phyloP scores from a whole-genome alignment of 92 coral and sea anemone species.

The Phenganax marumi region DNA sequence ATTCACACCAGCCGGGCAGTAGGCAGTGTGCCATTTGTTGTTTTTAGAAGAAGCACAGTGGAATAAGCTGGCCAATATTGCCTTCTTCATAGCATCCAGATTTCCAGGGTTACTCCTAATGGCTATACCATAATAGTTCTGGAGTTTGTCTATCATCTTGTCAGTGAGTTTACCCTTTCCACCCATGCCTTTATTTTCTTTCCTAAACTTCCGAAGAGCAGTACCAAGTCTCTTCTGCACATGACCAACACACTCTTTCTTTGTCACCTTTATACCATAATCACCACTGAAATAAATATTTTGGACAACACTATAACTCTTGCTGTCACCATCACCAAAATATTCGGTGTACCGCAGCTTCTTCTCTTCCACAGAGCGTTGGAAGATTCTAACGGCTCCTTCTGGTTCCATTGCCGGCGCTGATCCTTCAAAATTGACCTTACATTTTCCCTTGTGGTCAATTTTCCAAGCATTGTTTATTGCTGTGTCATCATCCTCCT shows the following conservation, averaged over 20 bases:
- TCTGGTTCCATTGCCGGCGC: slow-evolving; percentile 60
- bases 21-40: neutral
- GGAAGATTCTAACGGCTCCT: slow-evolving; percentile 48
- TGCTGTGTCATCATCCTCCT: slow-evolving; percentile 20
- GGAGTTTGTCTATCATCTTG: too few species aligned
- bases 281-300: neutral
- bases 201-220: neutral
- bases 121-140: neutral
- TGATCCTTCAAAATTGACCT: slow-evolving; percentile 54
- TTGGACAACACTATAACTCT: slow-evolving; percentile 37
- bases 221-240: neutral
- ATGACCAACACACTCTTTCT: too few species aligned
- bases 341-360: slow-evolving; percentile 48
- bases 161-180: neutral
- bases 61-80: slow-evolving; percentile 1
- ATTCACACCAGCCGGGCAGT: neutral
- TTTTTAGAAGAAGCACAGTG: neutral
- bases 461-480: slow-evolving; percentile 27
- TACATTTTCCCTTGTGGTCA: slow-evolving; percentile 3
- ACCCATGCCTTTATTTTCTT: slow-evolving; percentile 17
- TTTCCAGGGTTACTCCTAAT: slow-evolving; percentile 3
- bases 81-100: neutral
- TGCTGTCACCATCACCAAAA: slow-evolving; percentile 62
- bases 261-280: too few species aligned
- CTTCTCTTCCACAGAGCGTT: slow-evolving; percentile 43